Conservation (phyloP, 1,140 invertebrate species). For the Apis cerana region DNA sequence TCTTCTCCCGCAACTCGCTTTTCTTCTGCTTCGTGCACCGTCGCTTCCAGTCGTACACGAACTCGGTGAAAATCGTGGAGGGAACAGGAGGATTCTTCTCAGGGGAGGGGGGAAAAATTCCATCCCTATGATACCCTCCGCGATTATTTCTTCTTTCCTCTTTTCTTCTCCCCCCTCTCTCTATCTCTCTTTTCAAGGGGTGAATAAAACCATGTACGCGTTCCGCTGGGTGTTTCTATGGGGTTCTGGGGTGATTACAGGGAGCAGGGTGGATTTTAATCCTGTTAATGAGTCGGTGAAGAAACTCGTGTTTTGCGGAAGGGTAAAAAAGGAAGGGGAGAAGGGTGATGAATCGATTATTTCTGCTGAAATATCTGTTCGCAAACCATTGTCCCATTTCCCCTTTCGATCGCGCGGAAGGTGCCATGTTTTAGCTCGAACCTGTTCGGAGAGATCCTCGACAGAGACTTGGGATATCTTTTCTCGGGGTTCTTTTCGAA, state of each 20-base stretch:
- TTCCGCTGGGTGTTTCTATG: neutral
- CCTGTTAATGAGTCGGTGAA: neutral
- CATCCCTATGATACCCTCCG: neutral
- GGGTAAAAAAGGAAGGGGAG: neutral
- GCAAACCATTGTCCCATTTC: too few relatives aligned
- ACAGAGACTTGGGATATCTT: too few relatives aligned
- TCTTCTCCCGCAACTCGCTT: slow-evolving; percentile 56
- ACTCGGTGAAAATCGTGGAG: neutral
- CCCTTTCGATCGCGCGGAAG: too few relatives aligned
- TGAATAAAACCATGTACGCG: neutral
- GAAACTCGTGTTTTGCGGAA: neutral
- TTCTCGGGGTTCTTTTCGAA: too few relatives aligned
- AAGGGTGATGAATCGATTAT: neutral
- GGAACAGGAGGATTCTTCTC: neutral
- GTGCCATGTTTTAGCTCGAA: too few relatives aligned
- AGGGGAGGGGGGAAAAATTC: neutral
- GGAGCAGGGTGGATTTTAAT: neutral
- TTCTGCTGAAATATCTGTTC: too few relatives aligned
- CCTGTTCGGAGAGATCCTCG: too few relatives aligned
- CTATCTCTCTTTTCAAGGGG: neutral
- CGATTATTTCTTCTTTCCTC: neutral
- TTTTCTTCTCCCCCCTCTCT: neutral
- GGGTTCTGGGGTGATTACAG: too few relatives aligned
- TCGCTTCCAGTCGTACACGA: neutral
- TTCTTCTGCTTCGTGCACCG: slow-evolving; percentile 31